A percentile compares a stretch with the other conserved stretches of the same genome.
Evolutionary conservation across 1,140 invertebrate species (phyloP).

Genomic region (Anoplophora glabripennis): DNA sequence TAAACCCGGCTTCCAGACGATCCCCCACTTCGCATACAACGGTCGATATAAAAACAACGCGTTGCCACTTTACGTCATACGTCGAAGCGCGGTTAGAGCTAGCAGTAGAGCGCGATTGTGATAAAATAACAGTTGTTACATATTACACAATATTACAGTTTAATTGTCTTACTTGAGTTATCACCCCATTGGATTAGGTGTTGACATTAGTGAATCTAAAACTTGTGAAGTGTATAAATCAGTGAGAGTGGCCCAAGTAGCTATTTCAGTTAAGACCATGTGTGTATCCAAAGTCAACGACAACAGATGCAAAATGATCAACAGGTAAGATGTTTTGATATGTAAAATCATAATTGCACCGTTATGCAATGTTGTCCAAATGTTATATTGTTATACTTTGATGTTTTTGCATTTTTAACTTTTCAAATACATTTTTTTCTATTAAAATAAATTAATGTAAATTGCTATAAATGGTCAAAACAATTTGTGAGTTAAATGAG

Average conservation of each 20-base stretch:
- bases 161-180: not conserved
- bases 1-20: conserved; percentile 14
- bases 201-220: conserved; percentile 1
- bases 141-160: conserved; percentile 13
- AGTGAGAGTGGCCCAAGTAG: not conserved
- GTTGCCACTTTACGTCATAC: conserved; percentile 15
- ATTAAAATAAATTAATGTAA: no score
- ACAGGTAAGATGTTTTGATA: conserved; percentile 33
- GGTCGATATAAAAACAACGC: not conserved
- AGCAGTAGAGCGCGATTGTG: not conserved
- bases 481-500: no score
- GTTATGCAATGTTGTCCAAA: not conserved
- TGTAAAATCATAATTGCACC: not conserved
- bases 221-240: conserved; percentile 11
- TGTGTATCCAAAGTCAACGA: conserved; percentile 35
- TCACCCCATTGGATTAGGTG: not conserved
- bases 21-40: conserved; percentile 7
- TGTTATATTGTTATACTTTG: not conserved
- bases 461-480: no score
- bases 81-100: not conserved
- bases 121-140: conserved; percentile 2
- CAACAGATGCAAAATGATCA: conserved; percentile 41
- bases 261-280: conserved; percentile 21
- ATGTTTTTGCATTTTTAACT: not conserved
- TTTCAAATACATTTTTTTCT: not conserved